Evolutionary conservation across 2,888 invertebrate species (phyloP).

Genomic region (Ormyrus thymus): DNA sequence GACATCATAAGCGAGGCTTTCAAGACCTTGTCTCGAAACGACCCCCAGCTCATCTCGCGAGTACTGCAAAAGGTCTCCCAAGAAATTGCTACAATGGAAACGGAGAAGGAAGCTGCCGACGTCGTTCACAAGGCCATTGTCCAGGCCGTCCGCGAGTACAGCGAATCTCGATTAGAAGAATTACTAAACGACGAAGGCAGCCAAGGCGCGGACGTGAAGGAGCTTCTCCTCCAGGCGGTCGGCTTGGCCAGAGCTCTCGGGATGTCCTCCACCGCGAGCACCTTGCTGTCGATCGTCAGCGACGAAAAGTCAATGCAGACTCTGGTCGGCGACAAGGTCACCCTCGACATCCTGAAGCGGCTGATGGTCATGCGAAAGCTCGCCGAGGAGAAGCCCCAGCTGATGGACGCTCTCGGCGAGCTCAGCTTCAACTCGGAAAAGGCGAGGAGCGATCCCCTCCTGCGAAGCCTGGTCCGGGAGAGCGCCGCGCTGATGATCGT

Average conservation of each 20-base stretch:
- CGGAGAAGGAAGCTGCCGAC: conserved; percentile 81
- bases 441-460: conserved; percentile 82
- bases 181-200: conserved; percentile 77
- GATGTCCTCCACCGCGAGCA: conserved; percentile 80
- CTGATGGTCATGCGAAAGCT: conserved; percentile 84
- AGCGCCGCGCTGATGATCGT: conserved; percentile 84
- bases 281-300: conserved; percentile 77
- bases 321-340: conserved; percentile 78
- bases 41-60: conserved; percentile 79
- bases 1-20: conserved; percentile 82
- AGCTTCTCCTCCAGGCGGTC: conserved; percentile 80
- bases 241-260: conserved; percentile 84
- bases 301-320: conserved; percentile 78
- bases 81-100: conserved; percentile 78
- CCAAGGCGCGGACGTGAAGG: conserved; percentile 73
- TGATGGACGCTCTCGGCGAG: conserved; percentile 79
- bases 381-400: conserved; percentile 81
- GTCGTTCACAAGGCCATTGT: conserved; percentile 82
- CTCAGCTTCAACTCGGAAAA: conserved; percentile 81
- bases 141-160: conserved; percentile 80
- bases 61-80: conserved; percentile 80
- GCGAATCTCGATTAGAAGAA: conserved; percentile 78
- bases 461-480: conserved; percentile 83
- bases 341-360: conserved; percentile 82
- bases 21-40: conserved; percentile 80